These are phyloP conservation scores for Montipora sp. DNA, from an alignment of 64 coral and sea anemone genomes.

Conservation along the genomic window DNA sequence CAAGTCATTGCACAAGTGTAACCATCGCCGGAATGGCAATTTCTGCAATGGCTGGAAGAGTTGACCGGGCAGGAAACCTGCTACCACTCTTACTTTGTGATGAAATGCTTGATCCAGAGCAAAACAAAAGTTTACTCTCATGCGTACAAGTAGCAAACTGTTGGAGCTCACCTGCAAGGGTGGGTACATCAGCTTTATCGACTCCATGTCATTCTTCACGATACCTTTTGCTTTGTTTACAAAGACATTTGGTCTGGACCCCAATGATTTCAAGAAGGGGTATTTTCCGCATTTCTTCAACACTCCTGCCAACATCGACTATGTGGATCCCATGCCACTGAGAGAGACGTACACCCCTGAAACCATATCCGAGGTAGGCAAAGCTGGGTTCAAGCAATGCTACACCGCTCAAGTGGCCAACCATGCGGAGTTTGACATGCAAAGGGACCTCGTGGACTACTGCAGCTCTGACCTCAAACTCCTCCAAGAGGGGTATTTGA, in stretches of 20 bases:
- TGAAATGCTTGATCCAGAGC: too few species aligned
- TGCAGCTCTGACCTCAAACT: slow-evolving; percentile 46
- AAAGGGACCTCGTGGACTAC: background rate
- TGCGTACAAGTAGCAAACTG: too few species aligned
- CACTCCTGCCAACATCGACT: background rate
- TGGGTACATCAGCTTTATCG: background rate
- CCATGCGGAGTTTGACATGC: slow-evolving; percentile 11
- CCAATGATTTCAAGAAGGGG: slow-evolving; percentile 20
- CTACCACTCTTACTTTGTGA: too few species aligned
- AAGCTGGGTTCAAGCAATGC: too few species aligned
- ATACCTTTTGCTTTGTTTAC: background rate
- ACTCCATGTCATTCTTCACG: background rate
- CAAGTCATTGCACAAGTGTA: too few species aligned
- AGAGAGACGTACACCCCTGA: background rate
- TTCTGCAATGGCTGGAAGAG: too few species aligned
- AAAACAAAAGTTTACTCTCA: too few species aligned
- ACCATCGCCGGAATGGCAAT: too few species aligned
- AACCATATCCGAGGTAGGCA: background rate
- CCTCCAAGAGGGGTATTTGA: slow-evolving; percentile 35
- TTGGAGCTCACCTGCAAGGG: too few species aligned
- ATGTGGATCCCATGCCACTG: background rate
- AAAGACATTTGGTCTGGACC: background rate
- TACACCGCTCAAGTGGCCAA: too few species aligned
- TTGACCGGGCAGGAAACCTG: too few species aligned
- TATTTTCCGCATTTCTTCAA: slow-evolving; percentile 69